Conservation (phyloP, 2,888 invertebrate species). For the Apotomis betuletana region DNA sequence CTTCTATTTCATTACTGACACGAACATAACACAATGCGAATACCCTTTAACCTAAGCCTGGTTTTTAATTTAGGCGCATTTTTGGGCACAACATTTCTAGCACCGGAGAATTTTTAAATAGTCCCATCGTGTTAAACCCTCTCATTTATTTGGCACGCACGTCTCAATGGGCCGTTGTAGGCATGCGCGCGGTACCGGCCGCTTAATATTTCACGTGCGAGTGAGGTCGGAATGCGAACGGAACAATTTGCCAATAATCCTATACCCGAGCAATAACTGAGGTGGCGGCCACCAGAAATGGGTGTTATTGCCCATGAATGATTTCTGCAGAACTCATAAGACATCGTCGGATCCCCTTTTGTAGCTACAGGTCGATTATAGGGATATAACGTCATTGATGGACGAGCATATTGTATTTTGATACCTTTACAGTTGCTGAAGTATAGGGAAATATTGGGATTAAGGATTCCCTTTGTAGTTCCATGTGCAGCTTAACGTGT, state of each 20-base stretch:
- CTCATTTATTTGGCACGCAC: constrained; percentile 40
- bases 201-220: constrained; percentile 79
- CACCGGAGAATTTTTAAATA: constrained; percentile 11
- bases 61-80: not conserved
- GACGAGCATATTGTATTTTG: not conserved
- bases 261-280: constrained; percentile 76
- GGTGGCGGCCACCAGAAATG: constrained; percentile 74
- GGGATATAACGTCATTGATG: not conserved
- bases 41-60: not conserved
- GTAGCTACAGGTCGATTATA: constrained; percentile 9
- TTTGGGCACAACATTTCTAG: not conserved
- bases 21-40: no score
- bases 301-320: constrained; percentile 77
- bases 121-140: constrained; percentile 26
- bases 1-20: no score
- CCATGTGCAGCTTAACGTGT: no score
- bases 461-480: no score
- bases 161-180: constrained; percentile 41
- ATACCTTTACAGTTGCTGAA: not conserved
- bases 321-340: constrained; percentile 57
- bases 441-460: no score
- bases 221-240: constrained; percentile 73
- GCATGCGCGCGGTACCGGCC: constrained; percentile 47
- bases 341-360: constrained; percentile 32
- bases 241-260: constrained; percentile 83